Conservation (phyloP, 1,140 invertebrate genomes). For the Varroa destructor region DNA sequence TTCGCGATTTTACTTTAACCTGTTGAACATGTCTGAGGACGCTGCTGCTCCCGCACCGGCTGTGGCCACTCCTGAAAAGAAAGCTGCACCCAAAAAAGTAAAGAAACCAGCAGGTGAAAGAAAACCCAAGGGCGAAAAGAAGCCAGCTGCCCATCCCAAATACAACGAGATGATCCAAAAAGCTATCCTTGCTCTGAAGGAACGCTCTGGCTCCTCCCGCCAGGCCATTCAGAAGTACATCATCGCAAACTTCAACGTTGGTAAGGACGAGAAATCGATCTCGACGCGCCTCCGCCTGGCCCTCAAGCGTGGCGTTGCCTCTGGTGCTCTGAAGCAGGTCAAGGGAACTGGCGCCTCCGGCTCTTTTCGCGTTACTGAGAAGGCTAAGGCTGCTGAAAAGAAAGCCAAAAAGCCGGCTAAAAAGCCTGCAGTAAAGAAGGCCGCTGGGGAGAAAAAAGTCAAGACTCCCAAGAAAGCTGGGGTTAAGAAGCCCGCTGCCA, state of each 20-base stretch:
- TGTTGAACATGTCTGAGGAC: slow-evolving; percentile 8
- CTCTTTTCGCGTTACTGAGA: slow-evolving; percentile 34
- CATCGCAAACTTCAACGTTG: slow-evolving; percentile 36
- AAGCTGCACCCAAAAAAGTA: slow-evolving; percentile 36
- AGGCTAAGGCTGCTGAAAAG: slow-evolving; percentile 28
- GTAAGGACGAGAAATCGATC: slow-evolving; percentile 34
- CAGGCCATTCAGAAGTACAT: slow-evolving; percentile 39
- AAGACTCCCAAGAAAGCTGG: slow-evolving; percentile 31
- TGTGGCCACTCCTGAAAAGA: slow-evolving; percentile 36
- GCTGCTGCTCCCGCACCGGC: slow-evolving; percentile 31
- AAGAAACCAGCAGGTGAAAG: slow-evolving; percentile 33
- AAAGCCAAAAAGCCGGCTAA: slow-evolving; percentile 27
- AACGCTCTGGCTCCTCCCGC: slow-evolving; percentile 37
- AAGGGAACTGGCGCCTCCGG: slow-evolving; percentile 37
- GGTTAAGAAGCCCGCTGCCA: slow-evolving; percentile 33
- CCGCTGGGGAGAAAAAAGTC: slow-evolving; percentile 31
- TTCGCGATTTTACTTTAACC: neutral
- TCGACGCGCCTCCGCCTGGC: slow-evolving; percentile 35
- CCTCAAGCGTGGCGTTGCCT: slow-evolving; percentile 35
- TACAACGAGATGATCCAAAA: slow-evolving; percentile 37
- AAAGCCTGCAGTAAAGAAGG: slow-evolving; percentile 34
- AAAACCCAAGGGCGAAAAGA: slow-evolving; percentile 34
- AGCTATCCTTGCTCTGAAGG: slow-evolving; percentile 37
- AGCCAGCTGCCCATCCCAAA: slow-evolving; percentile 36
- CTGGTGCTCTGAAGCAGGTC: slow-evolving; percentile 35